Percentiles rank a stretch among this genome's conserved stretches.
phyloP scores from a whole-genome alignment of 2,113 vertebrate genomes.

The Laticauda colubrina region DNA sequence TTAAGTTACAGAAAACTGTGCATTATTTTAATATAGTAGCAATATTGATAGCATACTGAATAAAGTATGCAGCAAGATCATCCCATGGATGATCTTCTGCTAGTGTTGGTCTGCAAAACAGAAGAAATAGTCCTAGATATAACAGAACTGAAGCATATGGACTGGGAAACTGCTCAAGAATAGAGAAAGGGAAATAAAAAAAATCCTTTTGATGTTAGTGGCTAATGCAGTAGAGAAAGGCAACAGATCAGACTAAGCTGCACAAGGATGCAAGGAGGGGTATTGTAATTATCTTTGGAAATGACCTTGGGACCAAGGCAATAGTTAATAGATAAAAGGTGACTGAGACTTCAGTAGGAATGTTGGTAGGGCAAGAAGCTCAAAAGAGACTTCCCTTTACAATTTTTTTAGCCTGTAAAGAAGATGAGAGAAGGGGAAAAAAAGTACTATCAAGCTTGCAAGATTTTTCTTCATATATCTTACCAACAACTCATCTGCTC shows the following conservation, averaged over 20 bases:
- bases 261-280: conserved; percentile 31
- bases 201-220: neutral
- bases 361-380: neutral
- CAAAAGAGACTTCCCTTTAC: neutral
- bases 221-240: accelerated
- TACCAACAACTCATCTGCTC: neutral
- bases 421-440: neutral
- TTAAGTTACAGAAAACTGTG: neutral
- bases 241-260: neutral
- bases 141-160: neutral
- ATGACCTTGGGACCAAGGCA: neutral
- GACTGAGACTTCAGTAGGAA: neutral
- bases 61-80: neutral
- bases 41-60: neutral
- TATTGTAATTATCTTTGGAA: neutral
- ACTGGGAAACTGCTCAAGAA: neutral
- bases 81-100: neutral
- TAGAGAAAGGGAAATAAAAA: neutral
- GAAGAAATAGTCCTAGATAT: accelerated
- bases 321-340: neutral
- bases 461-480: neutral
- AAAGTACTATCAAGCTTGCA: neutral
- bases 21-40: neutral
- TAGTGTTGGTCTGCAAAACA: neutral
- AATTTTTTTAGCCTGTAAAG: neutral